A percentile compares a stretch with the other conserved stretches of the same genome.
Evolutionary conservation across 2,797 vertebrate species (phyloP).

Genomic region (Acanthornis magna): DNA sequence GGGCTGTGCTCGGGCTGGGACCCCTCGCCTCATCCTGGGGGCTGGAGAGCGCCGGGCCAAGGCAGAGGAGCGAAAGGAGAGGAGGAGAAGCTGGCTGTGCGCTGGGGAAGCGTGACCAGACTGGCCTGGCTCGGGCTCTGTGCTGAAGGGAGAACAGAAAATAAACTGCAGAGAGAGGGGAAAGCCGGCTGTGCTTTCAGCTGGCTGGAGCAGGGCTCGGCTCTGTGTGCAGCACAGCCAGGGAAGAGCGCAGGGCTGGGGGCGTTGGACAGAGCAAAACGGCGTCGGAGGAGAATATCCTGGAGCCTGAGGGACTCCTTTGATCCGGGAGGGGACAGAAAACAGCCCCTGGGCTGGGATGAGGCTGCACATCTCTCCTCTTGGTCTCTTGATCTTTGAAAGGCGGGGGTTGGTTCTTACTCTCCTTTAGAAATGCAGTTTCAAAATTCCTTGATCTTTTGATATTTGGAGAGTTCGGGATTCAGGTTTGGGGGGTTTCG

Average conservation of each 20-base stretch:
- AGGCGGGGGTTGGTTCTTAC: accelerated
- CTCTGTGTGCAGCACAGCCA: background rate
- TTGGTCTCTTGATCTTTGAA: background rate
- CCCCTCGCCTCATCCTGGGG: accelerated
- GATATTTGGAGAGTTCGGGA: background rate
- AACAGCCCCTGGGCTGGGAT: background rate
- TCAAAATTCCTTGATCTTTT: background rate
- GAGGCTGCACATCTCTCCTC: background rate
- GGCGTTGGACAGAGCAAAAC: background rate
- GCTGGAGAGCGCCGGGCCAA: background rate
- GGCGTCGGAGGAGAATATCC: background rate
- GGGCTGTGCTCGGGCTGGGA: background rate
- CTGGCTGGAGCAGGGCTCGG: background rate
- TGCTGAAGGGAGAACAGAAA: background rate
- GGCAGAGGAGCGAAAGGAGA: background rate
- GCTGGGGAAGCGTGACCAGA: background rate
- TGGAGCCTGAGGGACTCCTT: background rate
- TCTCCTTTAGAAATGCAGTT: background rate
- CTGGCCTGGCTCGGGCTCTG: background rate
- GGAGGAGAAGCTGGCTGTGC: background rate
- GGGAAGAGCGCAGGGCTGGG: accelerated
- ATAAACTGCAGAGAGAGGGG: background rate
- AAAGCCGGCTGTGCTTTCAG: background rate
- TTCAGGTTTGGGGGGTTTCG: background rate
- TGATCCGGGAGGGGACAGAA: accelerated